phyloP scores from a whole-genome alignment of 2,888 invertebrate species.

The Agrochola macilenta region DNA sequence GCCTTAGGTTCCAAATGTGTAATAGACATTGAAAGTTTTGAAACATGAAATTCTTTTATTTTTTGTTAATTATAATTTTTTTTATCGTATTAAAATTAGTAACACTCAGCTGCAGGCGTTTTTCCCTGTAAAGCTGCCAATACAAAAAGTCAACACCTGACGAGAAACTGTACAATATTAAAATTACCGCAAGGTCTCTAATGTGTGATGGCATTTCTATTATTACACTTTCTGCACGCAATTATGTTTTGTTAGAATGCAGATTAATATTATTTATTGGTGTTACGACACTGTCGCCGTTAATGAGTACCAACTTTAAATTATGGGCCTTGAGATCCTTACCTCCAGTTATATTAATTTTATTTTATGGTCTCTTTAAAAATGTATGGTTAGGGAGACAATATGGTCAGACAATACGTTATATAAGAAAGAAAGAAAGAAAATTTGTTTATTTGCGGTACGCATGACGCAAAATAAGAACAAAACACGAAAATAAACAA shows the following conservation, averaged over 20 bases:
- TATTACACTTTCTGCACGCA: constrained; percentile 20
- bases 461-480: no score
- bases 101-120: no score
- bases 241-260: constrained; percentile 4
- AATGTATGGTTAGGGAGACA: neutral
- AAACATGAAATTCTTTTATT: neutral
- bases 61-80: neutral
- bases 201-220: constrained; percentile 18
- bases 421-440: no score
- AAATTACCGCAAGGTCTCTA: constrained; percentile 42
- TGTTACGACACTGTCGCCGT: neutral
- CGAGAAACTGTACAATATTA: constrained; percentile 24
- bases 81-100: neutral
- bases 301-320: constrained; percentile 1
- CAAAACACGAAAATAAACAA: no score
- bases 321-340: neutral
- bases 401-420: neutral
- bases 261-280: neutral
- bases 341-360: neutral
- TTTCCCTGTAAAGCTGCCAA: constrained; percentile 28
- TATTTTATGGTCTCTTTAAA: neutral
- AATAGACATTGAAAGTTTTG: neutral
- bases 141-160: constrained; percentile 16
- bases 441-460: no score
- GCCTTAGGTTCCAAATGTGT: neutral